Conservation (phyloP, 2,797 vertebrate species). For the Gymnopithys bicolor region DNA sequence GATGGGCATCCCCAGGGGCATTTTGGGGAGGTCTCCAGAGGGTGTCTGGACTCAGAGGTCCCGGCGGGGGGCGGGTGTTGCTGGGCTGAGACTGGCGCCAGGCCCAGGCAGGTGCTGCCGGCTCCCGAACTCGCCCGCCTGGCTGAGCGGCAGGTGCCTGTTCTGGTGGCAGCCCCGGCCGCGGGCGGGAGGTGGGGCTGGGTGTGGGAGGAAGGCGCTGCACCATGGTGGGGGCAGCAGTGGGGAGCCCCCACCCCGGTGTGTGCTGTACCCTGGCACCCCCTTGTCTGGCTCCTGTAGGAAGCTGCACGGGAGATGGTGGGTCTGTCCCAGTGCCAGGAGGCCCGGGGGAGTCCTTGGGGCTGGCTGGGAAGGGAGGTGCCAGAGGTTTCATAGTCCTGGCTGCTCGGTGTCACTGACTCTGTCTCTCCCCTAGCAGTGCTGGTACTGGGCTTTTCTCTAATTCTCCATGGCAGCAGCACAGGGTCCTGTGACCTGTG, state of each 20-base stretch:
- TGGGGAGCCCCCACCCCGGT: neutral
- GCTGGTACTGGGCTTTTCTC: constrained; percentile 72
- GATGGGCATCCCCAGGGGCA: neutral
- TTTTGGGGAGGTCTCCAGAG: neutral
- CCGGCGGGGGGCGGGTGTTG: neutral
- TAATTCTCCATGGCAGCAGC: constrained; percentile 95
- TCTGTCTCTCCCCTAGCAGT: constrained; percentile 74
- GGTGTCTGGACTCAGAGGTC: neutral
- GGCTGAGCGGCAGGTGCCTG: constrained; percentile 54
- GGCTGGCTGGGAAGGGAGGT: neutral
- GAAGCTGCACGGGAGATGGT: neutral
- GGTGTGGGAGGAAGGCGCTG: constrained; percentile 42
- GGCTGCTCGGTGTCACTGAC: neutral
- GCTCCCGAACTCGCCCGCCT: constrained; percentile 45
- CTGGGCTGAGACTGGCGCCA: neutral
- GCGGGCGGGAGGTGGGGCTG: constrained; percentile 59
- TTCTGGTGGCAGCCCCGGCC: constrained; percentile 43
- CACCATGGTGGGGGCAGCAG: neutral
- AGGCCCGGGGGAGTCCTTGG: neutral
- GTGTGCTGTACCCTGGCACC: accelerated
- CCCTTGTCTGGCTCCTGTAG: accelerated
- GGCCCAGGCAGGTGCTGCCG: constrained; percentile 44
- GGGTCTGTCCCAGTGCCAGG: neutral
- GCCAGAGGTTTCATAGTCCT: accelerated
- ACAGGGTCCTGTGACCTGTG: constrained; percentile 87